These are phyloP conservation scores for Leptinotarsa defecta DNA, from an alignment of 1,140 invertebrate species.

Conservation along the genomic window DNA sequence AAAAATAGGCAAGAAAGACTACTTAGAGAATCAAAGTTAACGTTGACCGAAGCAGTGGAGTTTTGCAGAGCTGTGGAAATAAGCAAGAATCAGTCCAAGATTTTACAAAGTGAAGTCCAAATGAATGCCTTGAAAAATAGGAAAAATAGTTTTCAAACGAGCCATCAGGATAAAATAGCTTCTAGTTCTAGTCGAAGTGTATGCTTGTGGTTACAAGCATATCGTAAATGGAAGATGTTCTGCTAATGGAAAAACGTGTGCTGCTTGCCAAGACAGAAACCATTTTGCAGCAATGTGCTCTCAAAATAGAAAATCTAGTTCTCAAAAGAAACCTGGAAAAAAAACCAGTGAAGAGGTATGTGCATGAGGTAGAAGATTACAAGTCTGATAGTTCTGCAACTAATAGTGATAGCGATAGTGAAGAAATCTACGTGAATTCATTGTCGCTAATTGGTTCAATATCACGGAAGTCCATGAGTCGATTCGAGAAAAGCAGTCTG, in stretches of 20 bases:
- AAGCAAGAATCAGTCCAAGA: slow-evolving; percentile 36
- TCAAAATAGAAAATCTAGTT: background rate
- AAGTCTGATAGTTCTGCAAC: no score
- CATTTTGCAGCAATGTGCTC: slow-evolving; percentile 32
- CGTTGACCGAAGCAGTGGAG: slow-evolving; percentile 31
- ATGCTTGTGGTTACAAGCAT: slow-evolving; percentile 24
- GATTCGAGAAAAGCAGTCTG: no score
- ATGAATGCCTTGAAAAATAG: slow-evolving; percentile 15
- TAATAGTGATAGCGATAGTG: no score
- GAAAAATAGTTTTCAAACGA: background rate
- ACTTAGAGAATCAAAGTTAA: slow-evolving; percentile 13
- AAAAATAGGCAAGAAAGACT: no score
- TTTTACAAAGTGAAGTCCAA: slow-evolving; percentile 23
- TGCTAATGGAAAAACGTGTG: slow-evolving; percentile 35
- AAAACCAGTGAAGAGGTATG: no score
- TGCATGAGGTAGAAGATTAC: no score
- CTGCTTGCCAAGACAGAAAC: slow-evolving; percentile 18
- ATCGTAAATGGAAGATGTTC: slow-evolving; percentile 22
- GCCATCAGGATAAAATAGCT: background rate
- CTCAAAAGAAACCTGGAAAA: slow-evolving; percentile 4
- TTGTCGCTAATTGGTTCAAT: no score
- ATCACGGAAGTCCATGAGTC: no score
- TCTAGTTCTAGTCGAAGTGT: background rate
- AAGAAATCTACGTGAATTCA: no score
- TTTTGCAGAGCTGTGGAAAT: slow-evolving; percentile 1